Evolutionary conservation across 1,140 invertebrate genomes (phyloP), one percentile per base, ranked within the genome.

Genomic region (Drosophila mauritiana): DNA sequence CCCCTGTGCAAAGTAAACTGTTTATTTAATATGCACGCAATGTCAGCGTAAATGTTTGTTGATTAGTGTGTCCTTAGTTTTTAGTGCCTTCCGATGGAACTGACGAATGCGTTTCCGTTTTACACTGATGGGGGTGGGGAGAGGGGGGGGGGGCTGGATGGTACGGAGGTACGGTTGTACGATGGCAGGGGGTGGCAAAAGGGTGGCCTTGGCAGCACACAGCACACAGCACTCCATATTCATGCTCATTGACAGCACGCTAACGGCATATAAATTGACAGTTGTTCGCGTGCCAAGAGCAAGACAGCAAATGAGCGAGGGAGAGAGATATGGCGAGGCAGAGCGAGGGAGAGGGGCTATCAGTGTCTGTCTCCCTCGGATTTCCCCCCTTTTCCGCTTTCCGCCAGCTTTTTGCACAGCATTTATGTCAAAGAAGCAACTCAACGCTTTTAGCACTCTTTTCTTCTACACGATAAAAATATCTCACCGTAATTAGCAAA

Each of bases 41-140:
- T 88, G 84, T 88, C 84, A 84, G 80, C 84, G 84, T 88, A 88
- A 88, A 88, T 88, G 84, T 88, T 89, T 89, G 84, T 89, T 89
- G 84, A 89, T 89, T 89, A 84, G 85, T 89, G 80, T 89, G 84
- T 89, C 76, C 80, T 83, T 76, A 83, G 84, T 89, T 89, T 89
- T 89, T 89, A 89, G 84, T 89, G 84, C 76, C 84, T 84, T 73
- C 73, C 75, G 75, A 73, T 80, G 78, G 64, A 75, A 64, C 73
- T 75, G 73, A 75, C 80, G 81, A 74, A 84, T 84, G 82, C 78
- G 67, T 81, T 80, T 77, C 78, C 43, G 57, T 75, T 77, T 81
- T 62, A 63, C 72, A 51, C 37, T 40, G 46, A 25, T 37, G 39
- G 40, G 39, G 17, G n/a, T 3, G 34, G 65, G 8, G 34, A 20